Evolutionary conservation across 2,113 vertebrate genomes (phyloP).

Genomic region (Oceanites oceanicus): DNA sequence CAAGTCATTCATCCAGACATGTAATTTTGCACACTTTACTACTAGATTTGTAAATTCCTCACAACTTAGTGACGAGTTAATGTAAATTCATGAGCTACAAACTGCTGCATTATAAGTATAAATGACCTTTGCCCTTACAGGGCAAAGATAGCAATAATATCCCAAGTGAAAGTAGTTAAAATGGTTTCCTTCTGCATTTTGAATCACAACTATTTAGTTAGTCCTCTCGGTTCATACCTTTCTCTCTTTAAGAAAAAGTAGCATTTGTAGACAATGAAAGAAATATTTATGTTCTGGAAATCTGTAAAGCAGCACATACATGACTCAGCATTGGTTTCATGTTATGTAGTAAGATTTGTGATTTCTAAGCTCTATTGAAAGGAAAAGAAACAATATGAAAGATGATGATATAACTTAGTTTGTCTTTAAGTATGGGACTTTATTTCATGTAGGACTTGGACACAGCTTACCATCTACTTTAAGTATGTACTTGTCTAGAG

Average conservation of each 20-base stretch:
- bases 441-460: not conserved
- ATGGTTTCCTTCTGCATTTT: not conserved
- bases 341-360: not conserved
- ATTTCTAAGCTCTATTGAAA: not conserved
- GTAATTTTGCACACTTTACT: not conserved
- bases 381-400: not conserved
- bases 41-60: not conserved
- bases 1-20: not conserved
- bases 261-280: not conserved
- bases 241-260: not conserved
- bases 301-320: not conserved
- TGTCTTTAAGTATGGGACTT: not conserved
- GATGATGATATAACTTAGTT: not conserved
- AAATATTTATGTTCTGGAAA: not conserved
- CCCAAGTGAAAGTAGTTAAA: not conserved
- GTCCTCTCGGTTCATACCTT: not conserved
- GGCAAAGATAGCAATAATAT: not conserved
- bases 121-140: not conserved
- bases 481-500: not conserved
- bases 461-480: not conserved
- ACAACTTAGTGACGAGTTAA: not conserved
- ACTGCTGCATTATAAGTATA: not conserved
- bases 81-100: not conserved
- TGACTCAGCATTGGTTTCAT: not conserved
- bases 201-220: not conserved